phyloP scores from a whole-genome alignment of 2,888 invertebrate genomes.

The Bedellia somnulentella region DNA sequence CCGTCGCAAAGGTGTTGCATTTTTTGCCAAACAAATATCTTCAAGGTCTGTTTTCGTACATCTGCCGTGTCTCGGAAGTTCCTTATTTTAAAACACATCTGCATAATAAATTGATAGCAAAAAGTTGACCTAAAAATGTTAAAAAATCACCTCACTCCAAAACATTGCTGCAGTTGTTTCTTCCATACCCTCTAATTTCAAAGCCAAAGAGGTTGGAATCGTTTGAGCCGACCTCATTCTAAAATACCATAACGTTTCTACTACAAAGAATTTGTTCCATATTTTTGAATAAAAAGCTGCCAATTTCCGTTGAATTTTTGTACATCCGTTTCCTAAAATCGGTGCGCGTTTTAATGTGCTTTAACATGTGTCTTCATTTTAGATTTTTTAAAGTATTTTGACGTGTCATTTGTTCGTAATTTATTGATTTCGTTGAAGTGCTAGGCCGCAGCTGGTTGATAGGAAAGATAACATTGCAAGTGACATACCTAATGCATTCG shows the following conservation, averaged over 20 bases:
- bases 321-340: conserved; percentile 54
- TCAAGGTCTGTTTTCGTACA: conserved; percentile 41
- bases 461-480: not conserved
- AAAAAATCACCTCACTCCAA: conserved; percentile 25
- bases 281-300: conserved; percentile 33
- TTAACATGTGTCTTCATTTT: conserved; percentile 43
- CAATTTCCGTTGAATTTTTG: conserved; percentile 48
- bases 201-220: no score
- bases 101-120: conserved; percentile 55
- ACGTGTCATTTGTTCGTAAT: conserved; percentile 24
- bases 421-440: conserved; percentile 36
- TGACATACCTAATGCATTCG: no score
- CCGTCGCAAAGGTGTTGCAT: conserved; percentile 33
- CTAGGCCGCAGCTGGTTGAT: conserved; percentile 32
- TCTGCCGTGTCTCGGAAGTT: conserved; percentile 41
- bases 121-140: conserved; percentile 51
- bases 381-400: conserved; percentile 35
- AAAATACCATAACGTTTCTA: no score
- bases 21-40: conserved; percentile 38
- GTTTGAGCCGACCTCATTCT: no score
- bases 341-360: conserved; percentile 45
- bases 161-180: no score
- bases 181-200: no score
- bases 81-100: conserved; percentile 45
- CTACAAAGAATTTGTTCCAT: conserved; percentile 14